phyloP scores from a whole-genome alignment of 2,797 vertebrate species.

The Acipenser ruthenus region DNA sequence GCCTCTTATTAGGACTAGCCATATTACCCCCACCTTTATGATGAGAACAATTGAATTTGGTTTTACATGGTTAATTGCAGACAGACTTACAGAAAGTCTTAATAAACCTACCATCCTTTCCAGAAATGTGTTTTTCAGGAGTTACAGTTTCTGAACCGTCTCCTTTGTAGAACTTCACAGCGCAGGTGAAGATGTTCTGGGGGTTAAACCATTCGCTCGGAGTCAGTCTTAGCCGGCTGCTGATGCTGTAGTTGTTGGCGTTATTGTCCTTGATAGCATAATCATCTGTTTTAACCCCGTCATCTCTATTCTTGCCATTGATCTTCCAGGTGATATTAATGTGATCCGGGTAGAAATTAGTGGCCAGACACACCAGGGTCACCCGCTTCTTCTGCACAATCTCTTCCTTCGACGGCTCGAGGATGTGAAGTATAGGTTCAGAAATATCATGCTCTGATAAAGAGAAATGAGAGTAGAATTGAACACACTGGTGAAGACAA shows the following conservation, averaged over 20 bases:
- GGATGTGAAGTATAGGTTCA: conserved; percentile 17
- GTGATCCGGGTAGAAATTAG: conserved; percentile 54
- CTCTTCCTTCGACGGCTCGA: conserved; percentile 29
- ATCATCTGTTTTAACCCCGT: conserved; percentile 34
- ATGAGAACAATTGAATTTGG: background rate
- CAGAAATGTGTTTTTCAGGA: background rate
- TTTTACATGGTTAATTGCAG: no score
- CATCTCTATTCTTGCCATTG: accelerated
- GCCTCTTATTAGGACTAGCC: no score
- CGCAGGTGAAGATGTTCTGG: conserved; percentile 7
- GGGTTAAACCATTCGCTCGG: conserved; percentile 13
- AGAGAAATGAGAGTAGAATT: no score
- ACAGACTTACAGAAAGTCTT: background rate
- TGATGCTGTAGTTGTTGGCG: conserved; percentile 24
- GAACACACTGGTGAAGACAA: no score
- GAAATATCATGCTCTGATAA: background rate
- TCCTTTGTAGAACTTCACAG: conserved; percentile 18
- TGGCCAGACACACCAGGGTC: conserved; percentile 47
- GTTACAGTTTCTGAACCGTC: accelerated
- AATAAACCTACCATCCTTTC: conserved; percentile 2
- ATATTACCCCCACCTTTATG: conserved; percentile 9
- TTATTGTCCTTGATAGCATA: background rate
- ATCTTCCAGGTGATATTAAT: conserved; percentile 27
- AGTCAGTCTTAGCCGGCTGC: conserved; percentile 44
- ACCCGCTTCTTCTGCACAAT: background rate